phyloP scores from a whole-genome alignment of 2,888 invertebrate genomes.

The Melieria crassipennis region DNA sequence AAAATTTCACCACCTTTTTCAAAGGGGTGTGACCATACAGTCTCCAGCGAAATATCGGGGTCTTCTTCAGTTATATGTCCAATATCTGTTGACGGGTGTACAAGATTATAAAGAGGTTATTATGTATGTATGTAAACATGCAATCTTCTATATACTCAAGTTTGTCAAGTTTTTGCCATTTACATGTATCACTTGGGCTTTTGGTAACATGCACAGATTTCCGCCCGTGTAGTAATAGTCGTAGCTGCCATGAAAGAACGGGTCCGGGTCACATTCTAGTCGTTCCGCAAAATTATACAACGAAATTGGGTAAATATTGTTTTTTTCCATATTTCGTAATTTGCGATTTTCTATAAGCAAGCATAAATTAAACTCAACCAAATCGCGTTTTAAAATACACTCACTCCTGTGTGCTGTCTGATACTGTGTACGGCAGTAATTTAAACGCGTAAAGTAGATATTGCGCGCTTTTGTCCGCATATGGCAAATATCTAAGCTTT shows the following conservation, averaged over 20 bases:
- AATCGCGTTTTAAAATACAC: conserved; percentile 5
- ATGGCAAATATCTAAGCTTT: conserved; percentile 47
- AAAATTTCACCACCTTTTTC: conserved; percentile 53
- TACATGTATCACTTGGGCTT: conserved; percentile 49
- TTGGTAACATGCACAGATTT: conserved; percentile 49
- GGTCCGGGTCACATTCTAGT: conserved; percentile 49
- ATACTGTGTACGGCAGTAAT: conserved; percentile 36
- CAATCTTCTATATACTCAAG: conserved; percentile 42
- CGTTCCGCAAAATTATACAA: conserved; percentile 47
- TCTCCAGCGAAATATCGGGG: conserved; percentile 1
- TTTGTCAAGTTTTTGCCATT: conserved; percentile 47
- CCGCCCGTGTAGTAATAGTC: conserved; percentile 64
- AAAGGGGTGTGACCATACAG: conserved; percentile 4
- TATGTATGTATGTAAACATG: background rate
- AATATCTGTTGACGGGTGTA: conserved; percentile 24
- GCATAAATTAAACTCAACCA: background rate
- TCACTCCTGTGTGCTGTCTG: conserved; percentile 42
- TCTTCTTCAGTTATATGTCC: conserved; percentile 34
- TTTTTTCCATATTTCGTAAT: conserved; percentile 41
- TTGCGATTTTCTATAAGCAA: background rate
- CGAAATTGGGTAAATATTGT: conserved; percentile 40
- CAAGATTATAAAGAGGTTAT: background rate
- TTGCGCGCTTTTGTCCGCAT: conserved; percentile 41
- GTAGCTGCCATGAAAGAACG: conserved; percentile 56
- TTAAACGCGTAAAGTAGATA: conserved; percentile 35